Conservation (phyloP, 2,888 invertebrate species). For the Corbicula japonica region DNA sequence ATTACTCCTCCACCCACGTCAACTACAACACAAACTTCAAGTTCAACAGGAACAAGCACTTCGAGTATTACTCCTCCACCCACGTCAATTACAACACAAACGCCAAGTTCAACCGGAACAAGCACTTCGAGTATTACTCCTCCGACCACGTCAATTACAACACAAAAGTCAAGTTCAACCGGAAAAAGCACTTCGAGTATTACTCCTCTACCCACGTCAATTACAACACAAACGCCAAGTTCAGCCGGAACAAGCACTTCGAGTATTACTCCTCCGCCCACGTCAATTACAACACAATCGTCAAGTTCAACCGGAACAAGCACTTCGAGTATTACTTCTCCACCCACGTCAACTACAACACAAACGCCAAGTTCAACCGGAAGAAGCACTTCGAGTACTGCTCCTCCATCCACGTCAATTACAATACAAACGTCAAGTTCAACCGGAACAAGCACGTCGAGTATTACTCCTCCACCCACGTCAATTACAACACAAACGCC, state of each 20-base stretch:
- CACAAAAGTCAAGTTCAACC: too few relatives aligned
- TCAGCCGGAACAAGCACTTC: not conserved
- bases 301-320: not conserved
- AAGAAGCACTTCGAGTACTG: not conserved
- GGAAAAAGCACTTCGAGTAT: too few relatives aligned
- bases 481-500: not conserved
- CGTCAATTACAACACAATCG: not conserved
- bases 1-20: too few relatives aligned
- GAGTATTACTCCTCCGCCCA: not conserved
- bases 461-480: not conserved
- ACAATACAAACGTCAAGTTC: not conserved
- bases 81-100: too few relatives aligned
- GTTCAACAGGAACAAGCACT: too few relatives aligned
- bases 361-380: not conserved
- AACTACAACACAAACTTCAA: too few relatives aligned
- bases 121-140: too few relatives aligned
- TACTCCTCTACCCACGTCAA: not conserved
- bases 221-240: not conserved
- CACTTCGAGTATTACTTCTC: not conserved
- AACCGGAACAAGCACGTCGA: not conserved
- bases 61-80: too few relatives aligned
- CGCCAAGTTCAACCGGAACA: too few relatives aligned
- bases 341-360: not conserved
- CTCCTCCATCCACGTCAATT: not conserved
- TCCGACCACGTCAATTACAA: too few relatives aligned